Conservation (phyloP, 2,888 invertebrate genomes). For the Lypha dubia region DNA sequence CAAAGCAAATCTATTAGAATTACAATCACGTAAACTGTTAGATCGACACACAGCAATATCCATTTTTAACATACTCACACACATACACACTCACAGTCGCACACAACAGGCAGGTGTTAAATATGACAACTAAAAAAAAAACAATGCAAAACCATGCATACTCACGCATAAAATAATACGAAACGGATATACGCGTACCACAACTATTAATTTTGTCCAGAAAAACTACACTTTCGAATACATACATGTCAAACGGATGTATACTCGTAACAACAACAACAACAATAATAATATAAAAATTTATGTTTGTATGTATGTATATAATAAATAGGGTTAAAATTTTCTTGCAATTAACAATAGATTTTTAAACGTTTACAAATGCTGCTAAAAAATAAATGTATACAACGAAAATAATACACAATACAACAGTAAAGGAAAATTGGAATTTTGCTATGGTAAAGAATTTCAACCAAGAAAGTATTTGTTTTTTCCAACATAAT, state of each 20-base stretch:
- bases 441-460: no score
- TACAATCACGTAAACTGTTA: constrained; percentile 19
- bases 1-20: constrained; percentile 5
- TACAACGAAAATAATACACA: no score
- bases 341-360: no score
- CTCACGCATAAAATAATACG: constrained; percentile 48
- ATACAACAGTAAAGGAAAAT: no score
- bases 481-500: no score
- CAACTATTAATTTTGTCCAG: constrained; percentile 38
- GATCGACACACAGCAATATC: neutral
- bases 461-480: no score
- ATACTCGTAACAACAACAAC: neutral
- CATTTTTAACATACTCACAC: neutral
- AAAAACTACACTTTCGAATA: constrained; percentile 34
- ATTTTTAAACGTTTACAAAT: no score
- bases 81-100: no score
- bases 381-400: no score
- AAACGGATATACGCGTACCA: constrained; percentile 65
- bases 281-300: constrained; percentile 2
- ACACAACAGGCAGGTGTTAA: constrained; percentile 46
- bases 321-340: no score
- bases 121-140: neutral
- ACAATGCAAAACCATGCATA: neutral
- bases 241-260: neutral
- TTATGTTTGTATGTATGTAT: no score